These are phyloP conservation scores for Sarcophaga variegata DNA, from an alignment of 2,888 invertebrate species.

Conservation along the genomic window DNA sequence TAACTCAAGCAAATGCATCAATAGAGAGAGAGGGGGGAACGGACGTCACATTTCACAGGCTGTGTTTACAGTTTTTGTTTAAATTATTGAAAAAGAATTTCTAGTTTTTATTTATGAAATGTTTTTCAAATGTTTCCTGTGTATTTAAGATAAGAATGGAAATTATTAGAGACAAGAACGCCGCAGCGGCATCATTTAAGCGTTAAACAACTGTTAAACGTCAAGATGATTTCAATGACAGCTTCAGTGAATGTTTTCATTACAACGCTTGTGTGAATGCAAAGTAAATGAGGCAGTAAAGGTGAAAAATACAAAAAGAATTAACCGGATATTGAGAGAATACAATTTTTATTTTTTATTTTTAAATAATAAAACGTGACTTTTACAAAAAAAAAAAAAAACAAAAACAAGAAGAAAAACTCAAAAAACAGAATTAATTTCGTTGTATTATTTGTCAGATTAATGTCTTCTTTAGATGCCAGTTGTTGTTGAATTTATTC, in stretches of 20 bases:
- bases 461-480: conserved; percentile 10
- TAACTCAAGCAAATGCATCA: conserved; percentile 1
- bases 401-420: neutral
- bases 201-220: conserved; percentile 60
- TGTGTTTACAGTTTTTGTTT: no score
- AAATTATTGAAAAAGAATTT: no score
- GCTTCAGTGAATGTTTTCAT: conserved; percentile 4
- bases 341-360: neutral
- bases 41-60: no score
- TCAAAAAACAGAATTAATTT: neutral
- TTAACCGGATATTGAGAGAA: conserved; percentile 30
- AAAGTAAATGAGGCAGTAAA: conserved; percentile 32
- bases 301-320: neutral
- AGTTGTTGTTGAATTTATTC: neutral
- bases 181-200: conserved; percentile 41
- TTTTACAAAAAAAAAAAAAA: neutral
- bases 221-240: conserved; percentile 54
- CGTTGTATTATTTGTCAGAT: neutral
- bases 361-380: neutral
- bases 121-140: neutral
- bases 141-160: neutral
- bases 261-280: neutral
- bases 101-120: neutral
- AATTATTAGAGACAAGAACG: neutral
- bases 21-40: neutral